Percentiles rank a stretch among this genome's conserved stretches.
These are phyloP conservation scores for Idaea aversata DNA, from an alignment of 2,888 invertebrate genomes.

Conservation along the genomic window DNA sequence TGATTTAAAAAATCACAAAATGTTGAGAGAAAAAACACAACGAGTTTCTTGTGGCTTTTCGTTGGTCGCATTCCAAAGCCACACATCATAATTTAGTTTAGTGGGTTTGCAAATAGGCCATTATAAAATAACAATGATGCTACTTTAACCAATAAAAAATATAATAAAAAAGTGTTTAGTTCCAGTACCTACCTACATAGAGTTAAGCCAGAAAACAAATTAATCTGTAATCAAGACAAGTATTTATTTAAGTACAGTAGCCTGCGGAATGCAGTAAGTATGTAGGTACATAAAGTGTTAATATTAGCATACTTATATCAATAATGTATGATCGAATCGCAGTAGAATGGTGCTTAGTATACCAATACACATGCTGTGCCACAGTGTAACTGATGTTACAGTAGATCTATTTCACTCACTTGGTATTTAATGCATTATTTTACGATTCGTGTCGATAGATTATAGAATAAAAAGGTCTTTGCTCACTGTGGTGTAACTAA, in stretches of 20 bases:
- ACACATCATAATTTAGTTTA: too few species aligned
- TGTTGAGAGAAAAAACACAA: too few species aligned
- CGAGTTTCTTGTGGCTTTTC: too few species aligned
- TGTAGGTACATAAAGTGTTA: constrained; percentile 25
- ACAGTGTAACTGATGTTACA: background rate
- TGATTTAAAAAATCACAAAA: too few species aligned
- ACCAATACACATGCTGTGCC: constrained; percentile 32
- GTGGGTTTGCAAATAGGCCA: too few species aligned
- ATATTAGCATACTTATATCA: constrained; percentile 31
- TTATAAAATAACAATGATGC: too few species aligned
- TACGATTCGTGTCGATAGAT: too few species aligned
- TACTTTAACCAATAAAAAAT: background rate
- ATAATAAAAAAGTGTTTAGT: background rate
- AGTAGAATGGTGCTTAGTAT: constrained; percentile 27
- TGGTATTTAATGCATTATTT: background rate
- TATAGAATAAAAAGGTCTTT: too few species aligned
- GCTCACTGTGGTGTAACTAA: too few species aligned
- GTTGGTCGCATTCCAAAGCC: too few species aligned
- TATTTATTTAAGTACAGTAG: constrained; percentile 4
- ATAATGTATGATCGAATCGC: constrained; percentile 48
- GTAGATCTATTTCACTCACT: background rate
- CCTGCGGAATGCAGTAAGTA: constrained; percentile 12
- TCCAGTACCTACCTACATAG: background rate
- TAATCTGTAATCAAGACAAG: background rate
- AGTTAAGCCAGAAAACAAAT: background rate